Base-by-base conservation (phyloP, 2,888 invertebrate genomes). In the Pseudococcus longispinus region DNA sequence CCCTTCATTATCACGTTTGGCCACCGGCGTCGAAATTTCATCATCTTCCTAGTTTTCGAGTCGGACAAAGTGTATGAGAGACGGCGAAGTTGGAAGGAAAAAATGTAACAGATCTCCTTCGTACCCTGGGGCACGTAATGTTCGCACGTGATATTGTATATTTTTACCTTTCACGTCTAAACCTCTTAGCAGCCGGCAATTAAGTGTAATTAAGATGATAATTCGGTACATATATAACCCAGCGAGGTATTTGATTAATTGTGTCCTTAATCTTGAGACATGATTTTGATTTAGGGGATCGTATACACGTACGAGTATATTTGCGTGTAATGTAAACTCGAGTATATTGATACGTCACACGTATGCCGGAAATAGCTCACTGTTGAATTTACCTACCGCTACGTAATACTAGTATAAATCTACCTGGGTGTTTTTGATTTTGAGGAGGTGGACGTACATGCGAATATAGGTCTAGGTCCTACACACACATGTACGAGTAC, bases 131-230 rank as follows among this genome's bases (percentile, higher is more conserved):
- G 74, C 74, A 74, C 32, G n/a, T 37, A 29, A 9, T 55, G 55
- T 55, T 55, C 6, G n/a, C 55, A n/a, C 55, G 55, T n/a, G 60
- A 60, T 23, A 55, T n/a, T 51, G n/a, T 23, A 60, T 60, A 60
- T 37, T 32, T 74, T 74, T 74, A 37, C 20, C 42, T 13, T 37
- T 42, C 42, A 42, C 77, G 77, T 18, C 13, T 20, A 42, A 15
- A 80, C 42, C 42, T 42, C 18, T 70, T 70, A 70, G 37, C 42
- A 80, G 15, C 4, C 11, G 42, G 77, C 42, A 42, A 80, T 80
- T 80, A 42, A 80, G 26, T 80, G 29, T 29, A 70, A 70, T 70
- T 70, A 70, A 70, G 70, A 70, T 70, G 70, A 70, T 70, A 70
- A 32, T 70, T 70, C 29, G 29, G 29, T 70, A 29, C 70, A 70